phyloP scores from a whole-genome alignment of 2,888 invertebrate genomes.

The Operophtera brumata region DNA sequence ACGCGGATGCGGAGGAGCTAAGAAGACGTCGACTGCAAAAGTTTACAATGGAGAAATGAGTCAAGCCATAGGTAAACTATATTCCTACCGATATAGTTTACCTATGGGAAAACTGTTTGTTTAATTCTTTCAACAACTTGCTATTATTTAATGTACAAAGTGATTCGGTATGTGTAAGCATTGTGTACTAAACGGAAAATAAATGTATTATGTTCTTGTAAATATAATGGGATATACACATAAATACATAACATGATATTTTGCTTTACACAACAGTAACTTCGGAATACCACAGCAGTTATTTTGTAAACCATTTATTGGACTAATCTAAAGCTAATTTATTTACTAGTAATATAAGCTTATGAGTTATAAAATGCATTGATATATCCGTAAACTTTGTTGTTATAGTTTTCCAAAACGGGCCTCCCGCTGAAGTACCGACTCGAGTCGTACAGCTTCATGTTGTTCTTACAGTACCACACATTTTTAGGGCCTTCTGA shows the following conservation, averaged over 20 bases:
- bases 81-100: too few relatives aligned
- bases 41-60: constrained; percentile 80
- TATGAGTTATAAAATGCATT: constrained; percentile 89
- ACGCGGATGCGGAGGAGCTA: constrained; percentile 83
- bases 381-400: constrained; percentile 87
- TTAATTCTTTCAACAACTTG: constrained; percentile 61
- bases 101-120: constrained; percentile 41
- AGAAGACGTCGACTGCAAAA: constrained; percentile 89
- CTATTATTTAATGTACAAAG: constrained; percentile 77
- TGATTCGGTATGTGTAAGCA: constrained; percentile 72
- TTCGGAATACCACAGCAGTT: constrained; percentile 33
- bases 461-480: constrained; percentile 86
- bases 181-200: constrained; percentile 66
- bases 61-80: constrained; percentile 24
- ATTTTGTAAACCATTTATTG: constrained; percentile 41
- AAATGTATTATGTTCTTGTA: constrained; percentile 79
- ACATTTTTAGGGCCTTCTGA: constrained; percentile 85
- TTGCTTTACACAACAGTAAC: constrained; percentile 31
- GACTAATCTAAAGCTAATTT: constrained; percentile 39
- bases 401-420: constrained; percentile 87
- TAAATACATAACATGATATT: constrained; percentile 69
- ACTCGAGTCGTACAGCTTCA: constrained; percentile 84
- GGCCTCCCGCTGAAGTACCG: constrained; percentile 84
- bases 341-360: constrained; percentile 31
- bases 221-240: constrained; percentile 77